Conservation (phyloP, 2,888 invertebrate species). For the Hyposoter didymator region DNA sequence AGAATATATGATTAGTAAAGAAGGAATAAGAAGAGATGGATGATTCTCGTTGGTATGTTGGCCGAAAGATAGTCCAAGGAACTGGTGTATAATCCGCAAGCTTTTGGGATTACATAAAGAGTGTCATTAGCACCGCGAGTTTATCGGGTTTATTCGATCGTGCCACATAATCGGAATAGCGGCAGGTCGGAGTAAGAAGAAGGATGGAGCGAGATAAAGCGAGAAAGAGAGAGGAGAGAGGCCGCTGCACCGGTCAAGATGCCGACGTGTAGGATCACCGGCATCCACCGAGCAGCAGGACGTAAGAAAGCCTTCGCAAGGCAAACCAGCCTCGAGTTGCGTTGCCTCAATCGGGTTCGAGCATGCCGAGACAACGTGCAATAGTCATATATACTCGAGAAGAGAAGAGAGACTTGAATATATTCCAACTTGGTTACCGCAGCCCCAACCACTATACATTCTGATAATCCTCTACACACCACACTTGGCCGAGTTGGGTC, state of each 20-base stretch:
- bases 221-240: conserved; percentile 54
- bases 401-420: conserved; percentile 70
- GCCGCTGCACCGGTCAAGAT: conserved; percentile 55
- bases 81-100: neutral
- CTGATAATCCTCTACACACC: conserved; percentile 18
- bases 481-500: conserved; percentile 5
- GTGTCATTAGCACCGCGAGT: conserved; percentile 51
- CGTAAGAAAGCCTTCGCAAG: conserved; percentile 78
- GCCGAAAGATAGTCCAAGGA: neutral
- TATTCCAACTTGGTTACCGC: conserved; percentile 64
- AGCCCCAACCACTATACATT: conserved; percentile 38
- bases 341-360: conserved; percentile 61
- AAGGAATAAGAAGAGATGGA: neutral
- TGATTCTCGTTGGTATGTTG: neutral
- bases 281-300: conserved; percentile 53
- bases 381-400: conserved; percentile 1
- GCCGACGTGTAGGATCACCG: conserved; percentile 61
- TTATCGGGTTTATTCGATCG: conserved; percentile 66
- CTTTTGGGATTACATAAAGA: conserved; percentile 61
- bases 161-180: conserved; percentile 60
- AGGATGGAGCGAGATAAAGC: conserved; percentile 24
- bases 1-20: neutral
- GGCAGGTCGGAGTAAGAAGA: conserved; percentile 38
- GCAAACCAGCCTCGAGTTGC: conserved; percentile 74
- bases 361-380: conserved; percentile 53